Percentiles rank a stretch among this genome's conserved stretches.
phyloP scores from a whole-genome alignment of 2,888 invertebrate genomes.

The Heliconius charithonia region DNA sequence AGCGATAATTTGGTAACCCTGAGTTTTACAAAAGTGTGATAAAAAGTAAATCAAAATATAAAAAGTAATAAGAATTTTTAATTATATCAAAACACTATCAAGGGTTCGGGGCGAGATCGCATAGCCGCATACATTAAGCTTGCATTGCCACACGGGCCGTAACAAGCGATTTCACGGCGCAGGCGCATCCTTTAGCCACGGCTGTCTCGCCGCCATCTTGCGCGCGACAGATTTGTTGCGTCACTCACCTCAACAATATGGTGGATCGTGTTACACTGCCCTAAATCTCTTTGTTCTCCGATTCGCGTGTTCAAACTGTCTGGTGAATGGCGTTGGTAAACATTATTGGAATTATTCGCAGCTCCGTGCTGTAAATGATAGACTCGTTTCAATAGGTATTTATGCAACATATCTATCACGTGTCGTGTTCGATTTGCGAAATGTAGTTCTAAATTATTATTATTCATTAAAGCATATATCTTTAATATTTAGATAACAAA shows the following conservation, averaged over 20 bases:
- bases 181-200: slow-evolving; percentile 80
- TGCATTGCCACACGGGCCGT: slow-evolving; percentile 55
- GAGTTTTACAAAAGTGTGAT: neutral
- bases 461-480: slow-evolving; percentile 15
- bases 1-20: neutral
- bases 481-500: slow-evolving; percentile 16
- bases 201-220: slow-evolving; percentile 74
- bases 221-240: slow-evolving; percentile 75
- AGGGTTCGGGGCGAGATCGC: slow-evolving; percentile 43
- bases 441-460: slow-evolving; percentile 9
- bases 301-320: slow-evolving; percentile 62
- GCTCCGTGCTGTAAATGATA: slow-evolving; percentile 49
- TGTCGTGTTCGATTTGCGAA: slow-evolving; percentile 39
- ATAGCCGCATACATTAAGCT: slow-evolving; percentile 50
- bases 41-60: no score
- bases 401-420: slow-evolving; percentile 44
- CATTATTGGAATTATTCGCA: slow-evolving; percentile 52
- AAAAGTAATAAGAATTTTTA: slow-evolving; percentile 18
- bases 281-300: slow-evolving; percentile 75
- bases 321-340: slow-evolving; percentile 57
- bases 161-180: slow-evolving; percentile 78
- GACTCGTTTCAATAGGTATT: slow-evolving; percentile 47
- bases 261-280: slow-evolving; percentile 79
- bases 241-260: slow-evolving; percentile 69
- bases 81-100: slow-evolving; percentile 46